These are phyloP conservation scores for Melanostoma mellinum DNA, from an alignment of 2,888 invertebrate genomes.

Conservation along the genomic window DNA sequence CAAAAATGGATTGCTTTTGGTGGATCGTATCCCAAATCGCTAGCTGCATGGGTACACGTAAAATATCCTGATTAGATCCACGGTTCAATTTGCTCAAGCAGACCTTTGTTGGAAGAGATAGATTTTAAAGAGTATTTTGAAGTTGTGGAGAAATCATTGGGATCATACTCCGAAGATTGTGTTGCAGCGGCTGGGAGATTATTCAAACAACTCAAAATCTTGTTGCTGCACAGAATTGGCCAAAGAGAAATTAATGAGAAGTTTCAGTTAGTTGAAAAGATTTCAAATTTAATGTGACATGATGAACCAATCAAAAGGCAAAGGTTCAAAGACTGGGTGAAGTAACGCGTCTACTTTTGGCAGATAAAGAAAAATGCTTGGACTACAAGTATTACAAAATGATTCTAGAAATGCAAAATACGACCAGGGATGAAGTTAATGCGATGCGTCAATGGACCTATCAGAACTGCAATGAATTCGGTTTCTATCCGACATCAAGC, in stretches of 20 bases:
- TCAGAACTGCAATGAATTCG: constrained; percentile 98
- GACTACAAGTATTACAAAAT: constrained; percentile 92
- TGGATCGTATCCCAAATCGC: too few relatives aligned
- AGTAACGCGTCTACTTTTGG: constrained; percentile 88
- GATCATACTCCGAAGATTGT: constrained; percentile 87
- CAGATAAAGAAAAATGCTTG: constrained; percentile 88
- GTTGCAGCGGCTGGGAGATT: constrained; percentile 86
- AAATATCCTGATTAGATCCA: constrained; percentile 95
- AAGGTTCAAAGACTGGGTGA: constrained; percentile 88
- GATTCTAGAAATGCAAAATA: constrained; percentile 86
- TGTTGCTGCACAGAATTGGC: constrained; percentile 85
- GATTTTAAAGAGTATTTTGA: constrained; percentile 92
- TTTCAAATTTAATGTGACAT: constrained; percentile 86
- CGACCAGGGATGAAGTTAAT: constrained; percentile 88
- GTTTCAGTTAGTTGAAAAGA: constrained; percentile 85
- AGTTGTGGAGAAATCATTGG: constrained; percentile 90
- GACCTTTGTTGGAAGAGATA: constrained; percentile 92
- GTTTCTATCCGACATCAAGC: constrained; percentile 94
- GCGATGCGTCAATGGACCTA: constrained; percentile 95
- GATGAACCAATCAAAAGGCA: constrained; percentile 84
- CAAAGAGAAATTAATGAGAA: constrained; percentile 86
- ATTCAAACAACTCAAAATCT: constrained; percentile 85
- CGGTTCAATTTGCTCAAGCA: constrained; percentile 94
- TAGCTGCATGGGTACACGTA: constrained; percentile 84
- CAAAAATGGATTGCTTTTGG: too few relatives aligned